Percentiles rank a stretch among this genome's conserved stretches.
phyloP scores from a whole-genome alignment of 2,888 invertebrate species.

The Cheiracanthium punctorium region DNA sequence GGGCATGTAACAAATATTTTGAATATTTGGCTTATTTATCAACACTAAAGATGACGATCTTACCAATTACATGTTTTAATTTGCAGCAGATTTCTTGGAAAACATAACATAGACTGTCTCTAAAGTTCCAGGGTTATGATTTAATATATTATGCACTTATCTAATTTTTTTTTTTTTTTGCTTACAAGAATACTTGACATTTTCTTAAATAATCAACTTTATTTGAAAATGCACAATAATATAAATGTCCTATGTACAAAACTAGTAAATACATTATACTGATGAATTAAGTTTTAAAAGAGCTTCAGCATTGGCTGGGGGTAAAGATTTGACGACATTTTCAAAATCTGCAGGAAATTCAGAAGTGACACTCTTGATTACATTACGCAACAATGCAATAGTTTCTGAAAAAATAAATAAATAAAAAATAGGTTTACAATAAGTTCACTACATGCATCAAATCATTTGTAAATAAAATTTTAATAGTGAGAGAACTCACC shows the following conservation, averaged over 20 bases:
- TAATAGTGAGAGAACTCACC: constrained; percentile 30
- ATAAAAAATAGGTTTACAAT: not conserved
- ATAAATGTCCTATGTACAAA: constrained; percentile 41
- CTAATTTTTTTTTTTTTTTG: too few relatives aligned
- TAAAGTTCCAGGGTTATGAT: too few relatives aligned
- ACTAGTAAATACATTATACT: not conserved
- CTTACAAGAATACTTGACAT: too few relatives aligned
- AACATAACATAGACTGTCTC: too few relatives aligned
- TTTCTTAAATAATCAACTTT: too few relatives aligned
- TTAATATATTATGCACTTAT: too few relatives aligned
- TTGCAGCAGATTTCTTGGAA: too few relatives aligned
- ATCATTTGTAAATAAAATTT: not conserved
- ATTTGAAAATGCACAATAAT: constrained; percentile 39
- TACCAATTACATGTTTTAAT: too few relatives aligned
- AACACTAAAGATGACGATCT: too few relatives aligned
- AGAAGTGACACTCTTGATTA: constrained; percentile 32
- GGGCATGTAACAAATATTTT: too few relatives aligned
- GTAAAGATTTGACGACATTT: constrained; percentile 36
- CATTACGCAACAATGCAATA: not conserved
- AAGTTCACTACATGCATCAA: not conserved
- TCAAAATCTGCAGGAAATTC: constrained; percentile 65
- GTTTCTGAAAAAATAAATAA: constrained; percentile 35
- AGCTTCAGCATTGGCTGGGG: constrained; percentile 46
- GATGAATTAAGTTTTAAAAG: constrained; percentile 36
- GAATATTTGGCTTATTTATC: too few relatives aligned